phyloP scores from a whole-genome alignment of 2,113 vertebrate species.

The Syngnathoides biaculeatus region DNA sequence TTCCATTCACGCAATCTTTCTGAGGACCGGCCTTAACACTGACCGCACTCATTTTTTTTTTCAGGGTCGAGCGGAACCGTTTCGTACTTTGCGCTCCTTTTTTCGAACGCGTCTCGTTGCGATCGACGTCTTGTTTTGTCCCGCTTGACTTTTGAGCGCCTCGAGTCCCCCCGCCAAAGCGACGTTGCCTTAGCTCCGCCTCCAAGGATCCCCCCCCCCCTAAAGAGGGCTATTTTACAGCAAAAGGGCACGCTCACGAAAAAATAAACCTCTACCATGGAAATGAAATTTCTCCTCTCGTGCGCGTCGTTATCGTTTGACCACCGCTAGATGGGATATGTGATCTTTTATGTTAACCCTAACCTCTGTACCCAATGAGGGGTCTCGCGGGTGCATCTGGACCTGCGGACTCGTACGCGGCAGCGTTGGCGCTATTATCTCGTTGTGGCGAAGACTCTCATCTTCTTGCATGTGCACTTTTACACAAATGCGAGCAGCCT shows the following conservation, averaged over 20 bases:
- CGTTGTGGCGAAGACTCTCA: background rate
- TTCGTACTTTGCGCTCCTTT: too few species aligned
- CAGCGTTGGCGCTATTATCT: background rate
- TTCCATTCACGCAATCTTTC: background rate
- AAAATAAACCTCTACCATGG: background rate
- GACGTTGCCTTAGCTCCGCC: constrained; percentile 70
- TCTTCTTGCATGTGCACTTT: constrained; percentile 1
- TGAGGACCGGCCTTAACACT: background rate
- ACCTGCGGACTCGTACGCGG: background rate
- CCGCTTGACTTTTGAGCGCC: constrained; percentile 22
- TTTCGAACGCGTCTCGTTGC: too few species aligned
- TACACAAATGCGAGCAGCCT: background rate
- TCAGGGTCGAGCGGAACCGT: too few species aligned
- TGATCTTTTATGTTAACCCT: background rate
- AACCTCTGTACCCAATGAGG: too few species aligned
- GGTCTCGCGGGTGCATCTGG: background rate
- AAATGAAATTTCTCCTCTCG: background rate
- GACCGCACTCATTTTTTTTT: background rate
- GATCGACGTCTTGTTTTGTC: background rate
- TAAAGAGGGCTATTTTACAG: constrained; percentile 64
- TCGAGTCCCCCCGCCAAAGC: constrained; percentile 53
- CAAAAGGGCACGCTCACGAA: constrained; percentile 38
- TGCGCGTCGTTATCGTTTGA: background rate
- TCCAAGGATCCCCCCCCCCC: constrained; percentile 68
- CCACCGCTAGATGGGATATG: background rate